Evolutionary conservation across 2,888 invertebrate species (phyloP).

Genomic region (Epistrophe grossulariae): DNA sequence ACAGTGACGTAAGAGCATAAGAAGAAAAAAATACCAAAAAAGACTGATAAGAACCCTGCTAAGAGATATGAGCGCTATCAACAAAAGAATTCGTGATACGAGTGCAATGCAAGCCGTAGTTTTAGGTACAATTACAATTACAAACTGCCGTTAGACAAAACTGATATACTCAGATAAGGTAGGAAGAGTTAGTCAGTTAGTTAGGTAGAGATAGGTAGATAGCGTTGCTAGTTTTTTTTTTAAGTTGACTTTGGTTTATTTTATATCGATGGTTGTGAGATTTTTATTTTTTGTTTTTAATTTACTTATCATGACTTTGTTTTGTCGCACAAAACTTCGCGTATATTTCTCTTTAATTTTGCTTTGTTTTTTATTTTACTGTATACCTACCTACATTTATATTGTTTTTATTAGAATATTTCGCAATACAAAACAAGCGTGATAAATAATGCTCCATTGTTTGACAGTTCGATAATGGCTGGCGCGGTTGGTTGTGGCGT

Average conservation of each 20-base stretch:
- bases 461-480: not conserved
- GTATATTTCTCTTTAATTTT: slow-evolving; percentile 23
- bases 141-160: slow-evolving; percentile 54
- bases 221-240: not conserved
- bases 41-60: slow-evolving; percentile 19
- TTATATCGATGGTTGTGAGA: slow-evolving; percentile 54
- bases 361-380: not conserved
- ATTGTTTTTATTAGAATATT: slow-evolving; percentile 41
- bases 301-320: slow-evolving; percentile 18
- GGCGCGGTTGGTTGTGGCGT: not conserved
- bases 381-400: slow-evolving; percentile 17
- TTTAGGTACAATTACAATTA: slow-evolving; percentile 37
- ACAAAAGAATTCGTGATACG: slow-evolving; percentile 38
- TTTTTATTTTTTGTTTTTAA: slow-evolving; percentile 20
- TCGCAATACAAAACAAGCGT: slow-evolving; percentile 48
- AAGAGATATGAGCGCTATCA: slow-evolving; percentile 36
- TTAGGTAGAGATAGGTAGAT: not conserved
- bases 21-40: slow-evolving; percentile 7
- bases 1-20: not conserved
- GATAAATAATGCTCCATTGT: slow-evolving; percentile 45
- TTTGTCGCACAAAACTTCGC: slow-evolving; percentile 33
- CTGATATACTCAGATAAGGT: slow-evolving; percentile 56
- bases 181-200: not conserved
- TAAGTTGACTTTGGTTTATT: slow-evolving; percentile 25
- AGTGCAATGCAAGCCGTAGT: slow-evolving; percentile 13